phyloP scores from a whole-genome alignment of 2,888 invertebrate species.

The Lepetodrilus schrolli region DNA sequence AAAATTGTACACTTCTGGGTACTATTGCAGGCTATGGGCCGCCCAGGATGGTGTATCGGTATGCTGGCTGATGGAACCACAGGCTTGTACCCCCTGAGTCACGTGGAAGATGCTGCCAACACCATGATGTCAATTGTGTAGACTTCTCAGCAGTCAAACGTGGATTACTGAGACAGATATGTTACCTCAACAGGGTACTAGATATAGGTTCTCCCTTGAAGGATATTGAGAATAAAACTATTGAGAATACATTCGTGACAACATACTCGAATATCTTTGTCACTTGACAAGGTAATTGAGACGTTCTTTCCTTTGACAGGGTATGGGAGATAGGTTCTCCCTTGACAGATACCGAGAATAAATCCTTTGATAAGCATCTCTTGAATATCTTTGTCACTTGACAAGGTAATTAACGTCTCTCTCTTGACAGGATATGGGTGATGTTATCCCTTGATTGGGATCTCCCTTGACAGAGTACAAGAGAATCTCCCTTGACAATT shows the following conservation, averaged over 20 bases:
- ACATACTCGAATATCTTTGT: not conserved
- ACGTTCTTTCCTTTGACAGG: not conserved
- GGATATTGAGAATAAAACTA: too few species aligned
- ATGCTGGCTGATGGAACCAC: slow-evolving; percentile 63
- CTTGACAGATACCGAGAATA: too few species aligned
- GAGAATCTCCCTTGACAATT: too few species aligned
- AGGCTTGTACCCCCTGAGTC: slow-evolving; percentile 51
- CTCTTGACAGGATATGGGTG: not conserved
- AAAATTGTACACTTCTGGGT: too few species aligned
- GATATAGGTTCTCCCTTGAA: too few species aligned
- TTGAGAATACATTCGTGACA: too few species aligned
- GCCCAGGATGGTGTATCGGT: slow-evolving; percentile 59
- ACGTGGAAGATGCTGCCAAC: slow-evolving; percentile 45
- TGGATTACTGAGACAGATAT: not conserved
- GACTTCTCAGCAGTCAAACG: not conserved
- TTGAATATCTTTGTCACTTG: not conserved
- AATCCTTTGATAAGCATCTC: too few species aligned
- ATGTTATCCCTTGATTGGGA: too few species aligned
- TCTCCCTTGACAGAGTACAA: too few species aligned
- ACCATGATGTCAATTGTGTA: not conserved
- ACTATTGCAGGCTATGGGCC: slow-evolving; percentile 54
- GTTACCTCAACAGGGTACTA: too few species aligned
- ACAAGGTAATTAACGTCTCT: not conserved
- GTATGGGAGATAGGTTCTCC: too few species aligned
- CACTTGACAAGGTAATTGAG: not conserved